Base-by-base conservation (phyloP, 1,140 invertebrate species). In the Limonius californicus region DNA sequence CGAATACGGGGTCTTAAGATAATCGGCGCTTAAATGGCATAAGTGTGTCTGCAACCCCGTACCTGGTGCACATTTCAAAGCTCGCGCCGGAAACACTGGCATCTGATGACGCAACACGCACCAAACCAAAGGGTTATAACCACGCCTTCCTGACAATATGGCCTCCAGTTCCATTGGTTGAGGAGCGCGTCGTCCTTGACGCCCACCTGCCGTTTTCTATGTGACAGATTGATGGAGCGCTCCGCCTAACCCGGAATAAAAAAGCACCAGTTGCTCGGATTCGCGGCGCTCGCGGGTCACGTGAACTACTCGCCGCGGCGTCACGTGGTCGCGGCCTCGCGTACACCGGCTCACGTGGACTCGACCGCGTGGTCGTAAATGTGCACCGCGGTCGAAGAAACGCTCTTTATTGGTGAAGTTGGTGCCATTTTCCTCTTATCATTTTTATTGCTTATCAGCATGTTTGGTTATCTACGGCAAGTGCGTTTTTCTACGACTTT, bases 241-340 rank as follows among this genome's bases (percentile, higher is more conserved):
- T 53, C 54, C 59, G 59, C 59, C 59, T 35, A 54, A 32, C 32
- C 14, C 20, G 16, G 45, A 50, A 50, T 50, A 50, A 50, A 50
- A 50, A 50, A 50, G 54, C 54, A 61, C 59, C 59, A 61, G 59
- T 61, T 61, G 59, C 59, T 32, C 53, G 59, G 59, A 61, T 61
- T 61, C 59, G 59, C 54, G 59, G 54, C 27, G 59, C 20, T 47
- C 45, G 43, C 47, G 21, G 50, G 43, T 61, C 59, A 61, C 59
- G 59, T 61, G 59, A 61, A 50, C 45, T 21, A 4, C 14, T 15
- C 20, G 45, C 45, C 45, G 7, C 45, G 18, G 14, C 1, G 15
- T 56, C 59, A 61, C 59, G 59, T 61, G 59, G 53, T 21, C 42
- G 8, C 32, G 19, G 19, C 16, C 15, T 16, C 55, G 27, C 55